phyloP scores from a whole-genome alignment of 2,113 vertebrate species.

The Plestiodon gilberti region DNA sequence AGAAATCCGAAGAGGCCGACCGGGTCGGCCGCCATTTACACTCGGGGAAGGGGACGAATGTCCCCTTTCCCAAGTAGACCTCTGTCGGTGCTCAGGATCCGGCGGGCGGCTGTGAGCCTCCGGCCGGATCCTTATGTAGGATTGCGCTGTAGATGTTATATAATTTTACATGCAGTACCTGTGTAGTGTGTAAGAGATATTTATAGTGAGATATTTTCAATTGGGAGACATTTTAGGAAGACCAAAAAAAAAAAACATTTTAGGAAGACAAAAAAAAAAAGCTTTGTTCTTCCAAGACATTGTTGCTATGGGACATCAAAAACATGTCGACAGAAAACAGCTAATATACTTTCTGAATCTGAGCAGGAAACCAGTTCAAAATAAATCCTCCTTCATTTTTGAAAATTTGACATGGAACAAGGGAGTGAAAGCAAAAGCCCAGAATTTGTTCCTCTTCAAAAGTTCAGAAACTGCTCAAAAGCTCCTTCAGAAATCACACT shows the following conservation, averaged over 20 bases:
- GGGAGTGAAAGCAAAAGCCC: slow-evolving; percentile 9
- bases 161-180: background rate
- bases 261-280: background rate
- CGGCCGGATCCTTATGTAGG: too few relatives aligned
- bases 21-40: too few relatives aligned
- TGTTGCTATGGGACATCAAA: background rate
- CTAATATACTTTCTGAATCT: background rate
- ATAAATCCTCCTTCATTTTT: background rate
- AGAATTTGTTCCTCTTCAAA: slow-evolving; percentile 27
- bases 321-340: background rate
- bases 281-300: background rate
- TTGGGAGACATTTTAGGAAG: background rate
- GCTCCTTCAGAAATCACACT: slow-evolving; percentile 49
- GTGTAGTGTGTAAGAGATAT: background rate
- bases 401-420: slow-evolving; percentile 33
- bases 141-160: too few relatives aligned
- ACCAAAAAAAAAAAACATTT: background rate
- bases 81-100: too few relatives aligned
- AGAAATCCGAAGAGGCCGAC: too few relatives aligned
- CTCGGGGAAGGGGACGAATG: too few relatives aligned
- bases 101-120: too few relatives aligned
- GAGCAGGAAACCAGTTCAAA: background rate
- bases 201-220: background rate
- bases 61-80: too few relatives aligned
- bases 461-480: slow-evolving; percentile 59